Conservation (phyloP, 2,797 vertebrate genomes). For the Lycodopsis pacificus region DNA sequence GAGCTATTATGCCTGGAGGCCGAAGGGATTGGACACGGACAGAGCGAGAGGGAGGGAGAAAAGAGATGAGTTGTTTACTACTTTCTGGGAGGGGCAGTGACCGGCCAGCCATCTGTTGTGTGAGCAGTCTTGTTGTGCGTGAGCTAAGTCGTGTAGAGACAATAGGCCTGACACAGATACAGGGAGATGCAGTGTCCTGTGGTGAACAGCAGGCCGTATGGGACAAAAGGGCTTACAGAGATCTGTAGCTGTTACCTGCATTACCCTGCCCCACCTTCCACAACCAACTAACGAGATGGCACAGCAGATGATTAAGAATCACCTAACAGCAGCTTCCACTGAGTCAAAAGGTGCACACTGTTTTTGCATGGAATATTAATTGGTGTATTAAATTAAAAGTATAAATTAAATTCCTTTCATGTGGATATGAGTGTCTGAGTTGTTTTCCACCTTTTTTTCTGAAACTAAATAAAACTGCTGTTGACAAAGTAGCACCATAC, state of each 20-base stretch:
- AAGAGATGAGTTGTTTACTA: constrained; percentile 76
- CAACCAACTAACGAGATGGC: constrained; percentile 24
- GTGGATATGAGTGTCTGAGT: neutral
- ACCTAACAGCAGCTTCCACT: neutral
- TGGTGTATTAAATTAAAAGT: neutral
- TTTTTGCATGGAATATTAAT: constrained; percentile 9
- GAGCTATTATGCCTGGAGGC: constrained; percentile 63
- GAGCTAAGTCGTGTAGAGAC: constrained; percentile 57
- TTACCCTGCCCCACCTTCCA: constrained; percentile 35
- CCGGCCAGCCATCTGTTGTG: constrained; percentile 75
- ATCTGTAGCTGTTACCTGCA: constrained; percentile 59
- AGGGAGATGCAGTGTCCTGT: constrained; percentile 50
- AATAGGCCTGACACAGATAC: constrained; percentile 67
- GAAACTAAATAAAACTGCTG: neutral
- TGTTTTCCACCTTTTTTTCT: neutral
- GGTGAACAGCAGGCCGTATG: constrained; percentile 58
- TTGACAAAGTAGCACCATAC: neutral
- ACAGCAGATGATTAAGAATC: constrained; percentile 18
- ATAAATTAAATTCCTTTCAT: neutral
- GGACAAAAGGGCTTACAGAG: constrained; percentile 64
- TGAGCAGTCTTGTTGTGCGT: constrained; percentile 14
- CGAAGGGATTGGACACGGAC: constrained; percentile 55
- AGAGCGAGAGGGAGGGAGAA: constrained; percentile 26
- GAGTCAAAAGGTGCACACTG: constrained; percentile 14
- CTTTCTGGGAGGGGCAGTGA: constrained; percentile 65